Conservation (phyloP, 2,113 vertebrate species). For the Urocolius indicus region DNA sequence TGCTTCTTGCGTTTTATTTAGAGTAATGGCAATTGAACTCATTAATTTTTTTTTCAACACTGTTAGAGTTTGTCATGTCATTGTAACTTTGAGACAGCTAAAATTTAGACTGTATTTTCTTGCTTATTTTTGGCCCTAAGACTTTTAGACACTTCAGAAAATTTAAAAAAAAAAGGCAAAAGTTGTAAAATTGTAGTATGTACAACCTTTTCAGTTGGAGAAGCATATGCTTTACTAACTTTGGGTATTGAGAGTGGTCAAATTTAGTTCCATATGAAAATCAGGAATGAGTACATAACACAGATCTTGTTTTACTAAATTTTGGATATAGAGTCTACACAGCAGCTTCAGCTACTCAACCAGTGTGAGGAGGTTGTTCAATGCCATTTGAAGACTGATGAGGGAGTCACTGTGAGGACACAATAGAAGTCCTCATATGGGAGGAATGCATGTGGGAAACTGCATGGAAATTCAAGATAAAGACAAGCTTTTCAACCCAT, state of each 20-base stretch:
- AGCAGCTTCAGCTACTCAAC: background rate
- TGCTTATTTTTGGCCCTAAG: background rate
- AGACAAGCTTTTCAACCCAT: background rate
- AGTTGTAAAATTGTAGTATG: background rate
- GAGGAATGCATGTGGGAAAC: background rate
- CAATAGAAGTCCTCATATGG: accelerated
- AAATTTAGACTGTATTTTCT: background rate
- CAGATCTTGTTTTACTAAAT: background rate
- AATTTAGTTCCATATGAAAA: background rate
- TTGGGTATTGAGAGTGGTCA: background rate
- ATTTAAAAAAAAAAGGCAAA: background rate
- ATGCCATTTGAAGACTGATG: background rate
- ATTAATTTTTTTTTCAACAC: background rate
- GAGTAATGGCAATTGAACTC: background rate
- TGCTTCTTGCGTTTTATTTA: background rate
- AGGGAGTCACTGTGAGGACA: background rate
- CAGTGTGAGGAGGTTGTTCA: background rate
- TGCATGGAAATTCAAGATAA: background rate
- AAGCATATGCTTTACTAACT: background rate
- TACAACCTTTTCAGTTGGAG: background rate
- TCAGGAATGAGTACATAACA: background rate
- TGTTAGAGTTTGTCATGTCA: background rate
- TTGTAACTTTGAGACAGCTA: background rate
- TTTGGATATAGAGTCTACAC: background rate
- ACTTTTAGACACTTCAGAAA: background rate